These are phyloP conservation scores for Thereva nobilitata DNA, from an alignment of 2,888 invertebrate species.

Conservation along the genomic window DNA sequence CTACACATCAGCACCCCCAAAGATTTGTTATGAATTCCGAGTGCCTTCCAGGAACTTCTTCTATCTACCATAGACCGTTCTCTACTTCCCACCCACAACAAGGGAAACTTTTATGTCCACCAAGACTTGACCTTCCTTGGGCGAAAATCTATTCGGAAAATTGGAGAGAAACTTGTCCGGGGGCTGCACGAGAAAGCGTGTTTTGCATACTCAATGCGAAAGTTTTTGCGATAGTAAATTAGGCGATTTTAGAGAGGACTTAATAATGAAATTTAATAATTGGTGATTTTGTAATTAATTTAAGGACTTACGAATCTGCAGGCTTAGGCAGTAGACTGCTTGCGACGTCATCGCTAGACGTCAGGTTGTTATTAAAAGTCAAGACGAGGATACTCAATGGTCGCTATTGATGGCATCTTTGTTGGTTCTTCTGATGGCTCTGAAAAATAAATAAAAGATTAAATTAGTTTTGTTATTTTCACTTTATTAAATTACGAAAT, in stretches of 20 bases:
- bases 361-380: slow-evolving; percentile 23
- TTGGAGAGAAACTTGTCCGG: too few relatives aligned
- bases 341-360: slow-evolving; percentile 35
- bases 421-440: neutral
- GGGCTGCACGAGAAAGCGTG: slow-evolving; percentile 6
- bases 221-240: neutral
- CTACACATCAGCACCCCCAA: neutral
- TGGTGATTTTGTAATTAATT: slow-evolving; percentile 9
- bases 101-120: slow-evolving; percentile 9
- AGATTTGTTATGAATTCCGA: slow-evolving; percentile 33
- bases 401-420: slow-evolving; percentile 16
- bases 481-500: neutral
- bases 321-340: slow-evolving; percentile 50
- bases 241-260: neutral
- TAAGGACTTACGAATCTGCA: slow-evolving; percentile 53
- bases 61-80: neutral
- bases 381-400: neutral
- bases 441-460: slow-evolving; percentile 4
- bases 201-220: slow-evolving; percentile 14
- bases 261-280: slow-evolving; percentile 8
- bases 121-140: slow-evolving; percentile 24
- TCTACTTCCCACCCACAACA: neutral
- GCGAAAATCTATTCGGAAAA: neutral
- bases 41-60: slow-evolving; percentile 9
- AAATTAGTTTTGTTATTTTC: neutral